These are phyloP conservation scores for Patiria miniata DNA, from an alignment of 35 echinoderm and acorn worm species.

Conservation along the genomic window DNA sequence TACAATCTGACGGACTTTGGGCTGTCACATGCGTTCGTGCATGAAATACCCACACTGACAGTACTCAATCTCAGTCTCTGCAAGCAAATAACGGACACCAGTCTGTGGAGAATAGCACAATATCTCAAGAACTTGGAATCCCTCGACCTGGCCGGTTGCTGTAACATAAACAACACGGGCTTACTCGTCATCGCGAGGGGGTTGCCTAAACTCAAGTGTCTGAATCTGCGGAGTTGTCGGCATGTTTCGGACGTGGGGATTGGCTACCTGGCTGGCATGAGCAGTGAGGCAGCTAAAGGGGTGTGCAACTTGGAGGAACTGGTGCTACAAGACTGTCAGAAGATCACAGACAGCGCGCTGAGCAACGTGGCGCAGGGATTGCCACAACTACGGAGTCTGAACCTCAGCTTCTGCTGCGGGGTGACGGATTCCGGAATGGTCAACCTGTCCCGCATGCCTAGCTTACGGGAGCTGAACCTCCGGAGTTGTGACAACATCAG, in stretches of 20 bases:
- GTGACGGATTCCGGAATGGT: slow-evolving; percentile 98
- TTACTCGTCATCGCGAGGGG: slow-evolving; percentile 86
- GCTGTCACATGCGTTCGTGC: slow-evolving; percentile 84
- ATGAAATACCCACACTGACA: slow-evolving; percentile 81
- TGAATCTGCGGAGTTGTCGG: slow-evolving; percentile 94
- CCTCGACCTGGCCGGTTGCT: slow-evolving; percentile 91
- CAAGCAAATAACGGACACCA: slow-evolving; percentile 98
- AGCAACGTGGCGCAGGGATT: slow-evolving; percentile 85
- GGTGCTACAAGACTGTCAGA: slow-evolving; percentile 95
- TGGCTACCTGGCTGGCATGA: slow-evolving; percentile 76
- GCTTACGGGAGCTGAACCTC: slow-evolving; percentile 88
- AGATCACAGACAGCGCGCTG: slow-evolving; percentile 81
- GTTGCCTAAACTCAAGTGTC: slow-evolving; percentile 85
- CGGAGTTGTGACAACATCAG: slow-evolving; percentile 98
- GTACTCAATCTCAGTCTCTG: slow-evolving; percentile 98
- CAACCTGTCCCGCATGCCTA: slow-evolving; percentile 87
- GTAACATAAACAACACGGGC: slow-evolving; percentile 95
- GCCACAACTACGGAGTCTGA: slow-evolving; percentile 75
- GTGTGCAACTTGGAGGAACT: slow-evolving; percentile 77
- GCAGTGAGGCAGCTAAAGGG: slow-evolving; percentile 56
- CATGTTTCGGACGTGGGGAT: slow-evolving; percentile 94
- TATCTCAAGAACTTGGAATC: slow-evolving; percentile 86
- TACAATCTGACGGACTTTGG: slow-evolving; percentile 97
- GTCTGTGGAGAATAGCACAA: slow-evolving; percentile 89
- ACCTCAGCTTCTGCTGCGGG: slow-evolving; percentile 94